phyloP scores from a whole-genome alignment of 2,888 invertebrate species.

The Plagiodera versicolora region DNA sequence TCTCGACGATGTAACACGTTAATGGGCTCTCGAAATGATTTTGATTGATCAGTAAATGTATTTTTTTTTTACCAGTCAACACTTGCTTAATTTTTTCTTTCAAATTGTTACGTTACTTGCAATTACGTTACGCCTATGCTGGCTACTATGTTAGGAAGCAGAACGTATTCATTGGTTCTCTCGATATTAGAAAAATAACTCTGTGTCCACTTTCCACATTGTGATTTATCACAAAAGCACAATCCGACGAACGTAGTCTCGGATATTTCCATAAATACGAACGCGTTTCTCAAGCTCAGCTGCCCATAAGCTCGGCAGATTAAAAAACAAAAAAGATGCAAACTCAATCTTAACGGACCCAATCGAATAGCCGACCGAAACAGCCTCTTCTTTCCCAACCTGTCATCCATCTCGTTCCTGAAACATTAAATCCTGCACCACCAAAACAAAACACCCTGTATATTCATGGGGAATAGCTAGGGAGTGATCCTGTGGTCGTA shows the following conservation, averaged over 20 bases:
- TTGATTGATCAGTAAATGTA: constrained; percentile 22
- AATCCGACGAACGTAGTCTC: constrained; percentile 3
- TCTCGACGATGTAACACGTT: constrained; percentile 16
- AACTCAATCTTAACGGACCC: no score
- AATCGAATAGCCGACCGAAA: no score
- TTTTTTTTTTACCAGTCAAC: no score
- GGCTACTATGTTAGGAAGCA: no score
- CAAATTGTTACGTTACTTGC: no score
- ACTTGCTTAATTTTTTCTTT: no score
- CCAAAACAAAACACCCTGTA: neutral
- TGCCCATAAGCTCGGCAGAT: neutral
- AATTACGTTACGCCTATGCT: no score
- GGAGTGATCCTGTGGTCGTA: constrained; percentile 18
- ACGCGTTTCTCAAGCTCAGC: neutral
- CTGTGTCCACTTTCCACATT: neutral
- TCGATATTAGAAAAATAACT: neutral
- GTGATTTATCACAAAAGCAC: constrained; percentile 13
- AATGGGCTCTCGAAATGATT: constrained; percentile 20
- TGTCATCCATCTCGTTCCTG: no score
- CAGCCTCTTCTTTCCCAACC: no score
- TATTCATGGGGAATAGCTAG: constrained; percentile 15
- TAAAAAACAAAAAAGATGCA: neutral
- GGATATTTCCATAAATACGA: neutral
- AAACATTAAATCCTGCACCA: no score
- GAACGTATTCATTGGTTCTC: neutral